Evolutionary conservation across 2,888 invertebrate genomes (phyloP), one percentile per base, ranked within the genome.

Genomic region (Napeogenes sylphis): DNA sequence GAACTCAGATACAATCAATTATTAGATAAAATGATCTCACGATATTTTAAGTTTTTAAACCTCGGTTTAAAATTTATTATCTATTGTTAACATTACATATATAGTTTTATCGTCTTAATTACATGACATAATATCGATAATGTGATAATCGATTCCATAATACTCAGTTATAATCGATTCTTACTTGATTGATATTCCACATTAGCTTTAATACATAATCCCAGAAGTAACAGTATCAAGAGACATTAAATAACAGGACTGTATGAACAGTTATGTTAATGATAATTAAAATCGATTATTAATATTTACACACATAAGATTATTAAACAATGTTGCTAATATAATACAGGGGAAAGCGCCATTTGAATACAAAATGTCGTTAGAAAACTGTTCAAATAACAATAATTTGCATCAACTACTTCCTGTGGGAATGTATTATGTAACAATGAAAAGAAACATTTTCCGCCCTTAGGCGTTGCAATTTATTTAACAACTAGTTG

Each of bases 1-100:
- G n/a, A n/a, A 38, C 38, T 45, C 32, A 42, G 78, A 82, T 82
- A 70, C 70, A 77, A 83, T 82, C 82, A 83, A 84, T 83, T 82
- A 84, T 35, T 35, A 6, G 6, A 35, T 35, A 3, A 6, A 6
- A 5, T 35, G 6, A 35, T 35, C 4, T 35, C 35, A 35, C 35
- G 35, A 35, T 35, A 35, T 2, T 35, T 35, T 35, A 35, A 6
- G 4, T 35, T 35, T 35, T 35, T 4, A 5, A 35, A 6, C 35
- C 6, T 35, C 3, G 35, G 35, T 6, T 35, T 5, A 35, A 4
- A 35, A 35, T 35, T 35, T 6, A 4, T 35, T 35, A 6, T 35
- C 6, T 35, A 35, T 35, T 35, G 35, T 35, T 35, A 35, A 35
- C 6, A 6, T 35, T 35, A 35, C 35, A 0, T 35, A 35, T 35